A percentile compares a stretch with the other conserved stretches of the same genome.
Conservation (phyloP, 2,888 invertebrate species). For the Nephrocerus scutellatus region DNA sequence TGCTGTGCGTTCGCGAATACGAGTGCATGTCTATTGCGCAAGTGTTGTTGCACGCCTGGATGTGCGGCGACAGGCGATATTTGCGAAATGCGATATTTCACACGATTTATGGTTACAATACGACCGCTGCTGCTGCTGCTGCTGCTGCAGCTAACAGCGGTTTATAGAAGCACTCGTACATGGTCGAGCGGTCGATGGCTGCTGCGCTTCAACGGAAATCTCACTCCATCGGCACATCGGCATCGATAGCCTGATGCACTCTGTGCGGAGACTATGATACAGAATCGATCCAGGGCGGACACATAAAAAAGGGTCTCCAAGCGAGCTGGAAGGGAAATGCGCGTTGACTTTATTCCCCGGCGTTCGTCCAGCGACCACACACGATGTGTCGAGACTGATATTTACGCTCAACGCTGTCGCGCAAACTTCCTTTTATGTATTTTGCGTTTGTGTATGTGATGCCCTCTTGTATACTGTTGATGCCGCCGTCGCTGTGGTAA, state of each 20-base stretch:
- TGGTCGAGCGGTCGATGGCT: slow-evolving; percentile 9
- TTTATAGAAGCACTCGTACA: slow-evolving; percentile 15
- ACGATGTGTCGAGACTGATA: slow-evolving; percentile 17
- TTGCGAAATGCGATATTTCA: slow-evolving; percentile 47
- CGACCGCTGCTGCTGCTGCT: slow-evolving; percentile 2
- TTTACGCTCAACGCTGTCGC: slow-evolving; percentile 8
- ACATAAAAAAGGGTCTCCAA: slow-evolving; percentile 20
- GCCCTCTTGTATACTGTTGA: slow-evolving; percentile 18
- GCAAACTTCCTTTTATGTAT: too few species aligned
- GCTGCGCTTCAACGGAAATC: slow-evolving; percentile 8
- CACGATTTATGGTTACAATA: slow-evolving; percentile 46
- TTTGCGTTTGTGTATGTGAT: slow-evolving; percentile 11
- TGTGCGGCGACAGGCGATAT: slow-evolving; percentile 8
- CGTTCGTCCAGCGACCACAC: slow-evolving; percentile 22
- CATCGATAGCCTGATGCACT: too few species aligned
- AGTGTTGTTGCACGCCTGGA: too few species aligned
- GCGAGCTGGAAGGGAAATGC: too few species aligned
- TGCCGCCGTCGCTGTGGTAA: slow-evolving; percentile 16
- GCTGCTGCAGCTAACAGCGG: slow-evolving; percentile 20
- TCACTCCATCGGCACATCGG: background rate
- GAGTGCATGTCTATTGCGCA: too few species aligned
- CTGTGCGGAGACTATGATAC: slow-evolving; percentile 14
- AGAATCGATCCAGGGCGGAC: slow-evolving; percentile 17
- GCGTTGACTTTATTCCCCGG: slow-evolving; percentile 21
- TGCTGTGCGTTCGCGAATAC: too few species aligned